A percentile compares a stretch with the other conserved stretches of the same genome.
Conservation (phyloP, 92 coral and sea anemone species). For the Pocillopora meandrina region DNA sequence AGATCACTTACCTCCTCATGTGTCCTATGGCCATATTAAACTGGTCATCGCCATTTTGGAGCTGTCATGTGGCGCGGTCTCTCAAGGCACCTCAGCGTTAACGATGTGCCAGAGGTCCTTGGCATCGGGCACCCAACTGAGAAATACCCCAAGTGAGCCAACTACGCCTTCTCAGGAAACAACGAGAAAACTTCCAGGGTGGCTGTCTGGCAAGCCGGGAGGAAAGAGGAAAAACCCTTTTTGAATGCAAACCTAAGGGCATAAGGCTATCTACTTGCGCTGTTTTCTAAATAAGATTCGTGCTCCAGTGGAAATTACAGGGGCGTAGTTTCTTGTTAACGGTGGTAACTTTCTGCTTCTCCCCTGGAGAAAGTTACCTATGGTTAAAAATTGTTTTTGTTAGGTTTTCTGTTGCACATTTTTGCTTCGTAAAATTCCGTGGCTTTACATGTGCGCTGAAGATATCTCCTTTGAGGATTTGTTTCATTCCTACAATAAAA, state of each 20-base stretch:
- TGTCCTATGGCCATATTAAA: conserved; percentile 73
- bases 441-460: too few relatives aligned
- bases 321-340: background rate
- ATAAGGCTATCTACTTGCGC: background rate
- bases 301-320: background rate
- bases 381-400: background rate
- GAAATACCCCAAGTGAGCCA: conserved; percentile 19
- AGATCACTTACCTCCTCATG: conserved; percentile 64
- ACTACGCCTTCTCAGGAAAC: conserved; percentile 62
- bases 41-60: conserved; percentile 80
- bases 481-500: too few relatives aligned
- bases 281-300: background rate
- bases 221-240: conserved; percentile 67
- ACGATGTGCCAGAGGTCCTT: conserved; percentile 29
- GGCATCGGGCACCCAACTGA: conserved; percentile 5
- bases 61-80: conserved; percentile 39
- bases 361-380: background rate
- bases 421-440: background rate
- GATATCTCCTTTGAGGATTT: too few relatives aligned
- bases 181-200: conserved; percentile 81
- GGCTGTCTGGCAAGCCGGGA: conserved; percentile 65
- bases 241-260: background rate
- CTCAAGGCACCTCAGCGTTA: conserved; percentile 13
- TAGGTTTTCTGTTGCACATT: background rate
- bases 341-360: too few relatives aligned